These are phyloP conservation scores for Dicyrtoma fusca DNA, from an alignment of 2,888 invertebrate species.

Conservation along the genomic window DNA sequence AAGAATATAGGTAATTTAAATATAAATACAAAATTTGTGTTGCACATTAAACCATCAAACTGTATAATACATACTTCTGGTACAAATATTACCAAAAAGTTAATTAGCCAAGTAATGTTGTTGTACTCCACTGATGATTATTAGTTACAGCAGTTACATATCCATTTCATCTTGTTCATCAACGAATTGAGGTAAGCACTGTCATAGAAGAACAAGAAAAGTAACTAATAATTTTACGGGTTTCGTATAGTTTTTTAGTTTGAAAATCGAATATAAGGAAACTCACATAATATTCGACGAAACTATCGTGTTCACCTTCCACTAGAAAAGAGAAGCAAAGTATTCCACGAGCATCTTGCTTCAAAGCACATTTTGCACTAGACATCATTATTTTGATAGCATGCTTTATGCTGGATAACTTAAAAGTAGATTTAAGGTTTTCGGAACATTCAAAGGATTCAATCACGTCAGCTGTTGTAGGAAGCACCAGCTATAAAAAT, in stretches of 20 bases:
- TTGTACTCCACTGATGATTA: too few relatives aligned
- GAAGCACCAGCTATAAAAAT: constrained; percentile 19
- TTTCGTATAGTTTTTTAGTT: not conserved
- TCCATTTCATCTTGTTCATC: constrained; percentile 3
- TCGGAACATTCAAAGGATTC: constrained; percentile 34
- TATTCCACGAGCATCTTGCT: constrained; percentile 29
- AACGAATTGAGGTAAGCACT: constrained; percentile 24
- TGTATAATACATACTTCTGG: not conserved
- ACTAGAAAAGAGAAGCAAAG: constrained; percentile 35
- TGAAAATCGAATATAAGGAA: not conserved
- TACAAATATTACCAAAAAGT: not conserved
- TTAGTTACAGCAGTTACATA: too few relatives aligned
- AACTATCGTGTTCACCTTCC: constrained; percentile 31
- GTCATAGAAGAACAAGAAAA: not conserved
- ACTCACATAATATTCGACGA: constrained; percentile 35
- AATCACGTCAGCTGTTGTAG: constrained; percentile 23
- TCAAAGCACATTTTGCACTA: constrained; percentile 37
- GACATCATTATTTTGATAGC: constrained; percentile 32
- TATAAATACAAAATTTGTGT: not conserved
- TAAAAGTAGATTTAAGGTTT: constrained; percentile 5
- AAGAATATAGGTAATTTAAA: too few relatives aligned
- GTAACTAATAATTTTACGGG: too few relatives aligned
- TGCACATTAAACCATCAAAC: not conserved
- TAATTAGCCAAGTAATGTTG: not conserved
- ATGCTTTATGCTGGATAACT: constrained; percentile 28